Base-by-base conservation (phyloP, 2,888 invertebrate genomes). In the Agrilus cyanescens region DNA sequence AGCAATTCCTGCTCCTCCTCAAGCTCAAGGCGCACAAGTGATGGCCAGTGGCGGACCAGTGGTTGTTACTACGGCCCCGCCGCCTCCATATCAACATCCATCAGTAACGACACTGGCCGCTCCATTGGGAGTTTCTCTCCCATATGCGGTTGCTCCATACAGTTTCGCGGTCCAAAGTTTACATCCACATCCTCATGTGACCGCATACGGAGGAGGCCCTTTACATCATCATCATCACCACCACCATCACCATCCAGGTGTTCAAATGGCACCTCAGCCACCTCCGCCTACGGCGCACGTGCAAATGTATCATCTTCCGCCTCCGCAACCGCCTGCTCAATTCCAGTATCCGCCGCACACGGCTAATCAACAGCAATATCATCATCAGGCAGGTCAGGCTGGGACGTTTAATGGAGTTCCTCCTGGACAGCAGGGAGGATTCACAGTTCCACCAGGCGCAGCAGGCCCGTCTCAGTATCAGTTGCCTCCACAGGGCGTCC, bases 81-180 rank as follows among this genome's bases (percentile, higher is more conserved):
- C 74, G 16, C 71, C 69, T 40, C 72, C 75, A 40, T 71, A 78
- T 39, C 57, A 72, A 46, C 76, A 74, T 57, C 74, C 72, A 3
- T 68, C 74, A 4, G 73, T 74, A 12, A 73, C 76, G 3, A 72
- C 75, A 2, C 47, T 76, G 51, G 43, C 45, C 5, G 75, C 77
- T 16, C 78, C 79, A 2, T 62, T 78, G 36, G 75, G 76, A 45
- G 66, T 78, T 49, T 69, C 74, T 2, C 65, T 71, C 53, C 77
- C 78, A 31, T 81, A 78, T 50, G 71, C 75, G 1, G 70, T 74
- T 13, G 66, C 68, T 39, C 81, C 84, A 15, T 85, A 85, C 62
- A 77, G 78, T 53, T 85, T 84, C 60, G 72, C 81, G 8, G 63
- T 66, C 33, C 55, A 52, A 40, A 51, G 53, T 32, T 75, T 77